Evolutionary conservation across 2,113 vertebrate genomes (phyloP).

Genomic region (Pionites leucogaster): DNA sequence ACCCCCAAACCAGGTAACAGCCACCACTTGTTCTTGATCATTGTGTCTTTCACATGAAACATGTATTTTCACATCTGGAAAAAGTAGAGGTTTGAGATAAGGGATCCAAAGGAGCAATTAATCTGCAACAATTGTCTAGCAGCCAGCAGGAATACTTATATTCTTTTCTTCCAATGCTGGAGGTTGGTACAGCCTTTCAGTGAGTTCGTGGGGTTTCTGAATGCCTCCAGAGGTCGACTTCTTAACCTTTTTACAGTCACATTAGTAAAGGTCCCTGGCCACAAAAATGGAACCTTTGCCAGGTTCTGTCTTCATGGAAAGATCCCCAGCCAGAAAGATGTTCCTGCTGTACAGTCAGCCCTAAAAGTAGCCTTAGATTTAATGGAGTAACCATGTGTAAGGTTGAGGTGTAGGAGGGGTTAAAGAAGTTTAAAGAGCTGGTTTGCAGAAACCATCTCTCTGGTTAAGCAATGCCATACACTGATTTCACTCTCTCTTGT

Average conservation of each 20-base stretch:
- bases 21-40: background rate
- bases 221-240: background rate
- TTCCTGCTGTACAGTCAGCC: background rate
- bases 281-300: background rate
- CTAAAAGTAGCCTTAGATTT: background rate
- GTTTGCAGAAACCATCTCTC: background rate
- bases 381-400: too few species aligned
- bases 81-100: background rate
- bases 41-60: fast-evolving
- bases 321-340: background rate
- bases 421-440: background rate
- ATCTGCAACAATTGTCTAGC: background rate
- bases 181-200: background rate
- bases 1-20: slow-evolving; percentile 62
- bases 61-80: background rate
- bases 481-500: background rate
- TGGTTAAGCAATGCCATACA: fast-evolving
- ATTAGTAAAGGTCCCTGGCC: background rate
- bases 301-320: background rate
- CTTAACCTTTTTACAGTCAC: background rate
- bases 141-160: background rate
- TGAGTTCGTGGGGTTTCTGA: background rate
- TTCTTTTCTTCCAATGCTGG: background rate
- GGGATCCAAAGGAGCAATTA: background rate
- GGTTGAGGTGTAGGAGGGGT: background rate